Evolutionary conservation across 2,113 vertebrate species (phyloP).

Genomic region (Rhinoderma darwinii): DNA sequence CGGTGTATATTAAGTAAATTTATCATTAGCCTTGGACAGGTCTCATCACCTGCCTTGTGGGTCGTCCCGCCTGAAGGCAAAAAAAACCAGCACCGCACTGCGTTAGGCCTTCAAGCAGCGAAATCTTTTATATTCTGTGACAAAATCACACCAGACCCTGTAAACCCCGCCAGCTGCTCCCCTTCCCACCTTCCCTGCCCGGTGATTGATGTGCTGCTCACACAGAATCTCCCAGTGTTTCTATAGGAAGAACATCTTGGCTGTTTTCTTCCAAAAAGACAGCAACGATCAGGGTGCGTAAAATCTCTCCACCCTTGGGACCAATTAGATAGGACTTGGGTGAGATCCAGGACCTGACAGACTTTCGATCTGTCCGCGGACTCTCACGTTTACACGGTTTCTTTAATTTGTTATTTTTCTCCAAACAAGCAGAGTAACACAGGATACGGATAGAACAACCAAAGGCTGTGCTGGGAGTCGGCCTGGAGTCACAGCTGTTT

Average conservation of each 20-base stretch:
- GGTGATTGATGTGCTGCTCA: slow-evolving; percentile 26
- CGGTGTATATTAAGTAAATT: slow-evolving; percentile 46
- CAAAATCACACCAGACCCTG: slow-evolving; percentile 52
- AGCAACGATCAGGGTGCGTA: slow-evolving; percentile 63
- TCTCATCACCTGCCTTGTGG: slow-evolving; percentile 32
- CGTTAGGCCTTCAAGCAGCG: slow-evolving; percentile 49
- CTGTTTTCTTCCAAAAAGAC: not conserved
- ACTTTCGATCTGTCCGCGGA: not conserved
- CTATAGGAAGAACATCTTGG: not conserved
- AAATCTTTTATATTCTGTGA: slow-evolving; percentile 60
- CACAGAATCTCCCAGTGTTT: not conserved
- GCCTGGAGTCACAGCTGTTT: slow-evolving; percentile 40
- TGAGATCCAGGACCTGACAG: slow-evolving; percentile 62
- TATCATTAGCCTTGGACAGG: slow-evolving; percentile 33
- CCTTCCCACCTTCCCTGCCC: slow-evolving; percentile 51
- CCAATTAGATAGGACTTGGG: slow-evolving; percentile 72
- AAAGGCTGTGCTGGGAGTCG: not conserved
- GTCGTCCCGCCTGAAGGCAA: slow-evolving; percentile 36
- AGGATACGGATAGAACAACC: slow-evolving; percentile 36
- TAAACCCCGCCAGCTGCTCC: slow-evolving; percentile 65
- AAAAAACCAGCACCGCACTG: not conserved
- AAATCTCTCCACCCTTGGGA: slow-evolving; percentile 63
- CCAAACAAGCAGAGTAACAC: not conserved
- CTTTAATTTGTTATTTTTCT: not conserved
- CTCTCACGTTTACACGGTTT: slow-evolving; percentile 58